phyloP scores from a whole-genome alignment of 2,888 invertebrate species.

The Mesorhabditis spiculigera region DNA sequence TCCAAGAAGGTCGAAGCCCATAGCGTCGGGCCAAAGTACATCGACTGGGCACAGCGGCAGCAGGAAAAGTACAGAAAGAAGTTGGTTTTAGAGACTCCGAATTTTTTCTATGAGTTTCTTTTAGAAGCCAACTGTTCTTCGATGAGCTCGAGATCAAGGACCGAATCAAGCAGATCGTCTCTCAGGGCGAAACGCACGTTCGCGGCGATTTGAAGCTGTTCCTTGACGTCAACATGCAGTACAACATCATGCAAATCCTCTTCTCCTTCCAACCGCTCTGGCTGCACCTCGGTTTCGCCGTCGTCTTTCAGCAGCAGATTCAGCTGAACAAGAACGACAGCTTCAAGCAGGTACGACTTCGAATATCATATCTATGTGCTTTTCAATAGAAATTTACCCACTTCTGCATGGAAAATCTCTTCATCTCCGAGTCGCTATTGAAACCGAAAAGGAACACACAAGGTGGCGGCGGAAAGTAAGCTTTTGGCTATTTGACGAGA shows the following conservation, averaged over 20 bases:
- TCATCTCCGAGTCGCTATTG: neutral
- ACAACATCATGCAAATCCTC: neutral
- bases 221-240: neutral
- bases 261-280: slow-evolving; percentile 2
- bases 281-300: neutral
- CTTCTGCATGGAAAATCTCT: neutral
- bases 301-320: neutral
- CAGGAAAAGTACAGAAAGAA: neutral
- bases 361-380: neutral
- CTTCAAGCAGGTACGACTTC: neutral
- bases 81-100: neutral
- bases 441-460: neutral
- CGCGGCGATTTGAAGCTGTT: neutral
- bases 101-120: neutral
- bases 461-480: slow-evolving; percentile 1
- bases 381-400: neutral
- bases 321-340: neutral
- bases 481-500: neutral
- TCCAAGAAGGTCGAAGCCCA: neutral
- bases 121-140: neutral
- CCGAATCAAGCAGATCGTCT: neutral
- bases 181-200: neutral
- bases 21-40: neutral
- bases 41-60: neutral
- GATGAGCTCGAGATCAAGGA: neutral